These are phyloP conservation scores for Meriones psammophilus DNA, from an alignment of 2,797 vertebrate species.

Conservation along the genomic window DNA sequence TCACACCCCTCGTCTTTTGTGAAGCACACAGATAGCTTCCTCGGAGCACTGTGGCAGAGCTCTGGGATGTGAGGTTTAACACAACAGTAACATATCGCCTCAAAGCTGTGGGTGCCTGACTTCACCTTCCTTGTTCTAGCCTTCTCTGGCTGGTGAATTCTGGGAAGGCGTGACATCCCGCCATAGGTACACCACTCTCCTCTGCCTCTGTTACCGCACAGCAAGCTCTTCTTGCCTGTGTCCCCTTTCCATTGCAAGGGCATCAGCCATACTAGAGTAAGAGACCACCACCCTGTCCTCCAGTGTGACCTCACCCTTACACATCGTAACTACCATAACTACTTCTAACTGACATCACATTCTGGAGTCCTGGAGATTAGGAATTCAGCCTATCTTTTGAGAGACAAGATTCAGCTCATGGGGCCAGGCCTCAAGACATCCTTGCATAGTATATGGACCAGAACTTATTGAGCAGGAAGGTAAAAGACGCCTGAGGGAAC, in stretches of 20 bases:
- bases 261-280: not conserved
- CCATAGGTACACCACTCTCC: not conserved
- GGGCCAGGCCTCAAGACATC: not conserved
- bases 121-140: not conserved
- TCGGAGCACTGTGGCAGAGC: not conserved
- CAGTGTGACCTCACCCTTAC: not conserved
- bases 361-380: not conserved
- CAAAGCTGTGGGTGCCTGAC: not conserved
- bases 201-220: not conserved
- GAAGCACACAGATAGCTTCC: not conserved
- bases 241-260: not conserved
- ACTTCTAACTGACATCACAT: not conserved
- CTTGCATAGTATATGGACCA: not conserved
- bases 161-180: not conserved
- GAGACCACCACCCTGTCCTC: not conserved
- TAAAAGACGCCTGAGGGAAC: not conserved
- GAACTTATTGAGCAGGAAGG: not conserved
- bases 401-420: not conserved
- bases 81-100: not conserved
- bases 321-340: not conserved
- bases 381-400: not conserved
- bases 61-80: not conserved
- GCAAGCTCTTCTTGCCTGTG: not conserved
- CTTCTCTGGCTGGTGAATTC: not conserved
- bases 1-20: not conserved